phyloP scores from a whole-genome alignment of 2,888 invertebrate species.

The Dolomedes plantarius region DNA sequence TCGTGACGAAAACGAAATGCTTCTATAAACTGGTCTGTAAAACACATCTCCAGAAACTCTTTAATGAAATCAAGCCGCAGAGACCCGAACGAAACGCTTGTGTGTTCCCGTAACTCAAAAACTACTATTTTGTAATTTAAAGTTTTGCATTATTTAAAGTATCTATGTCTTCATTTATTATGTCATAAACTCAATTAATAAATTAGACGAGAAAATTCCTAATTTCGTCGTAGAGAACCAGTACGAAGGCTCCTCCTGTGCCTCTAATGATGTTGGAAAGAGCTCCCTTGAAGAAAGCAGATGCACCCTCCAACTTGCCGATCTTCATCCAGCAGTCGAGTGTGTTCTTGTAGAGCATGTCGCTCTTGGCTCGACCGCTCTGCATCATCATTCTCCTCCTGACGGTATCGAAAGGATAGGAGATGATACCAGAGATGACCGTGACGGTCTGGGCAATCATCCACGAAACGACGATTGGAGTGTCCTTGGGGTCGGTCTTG shows the following conservation, averaged over 20 bases:
- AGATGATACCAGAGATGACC: conserved; percentile 79
- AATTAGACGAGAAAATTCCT: conserved; percentile 74
- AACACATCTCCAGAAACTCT: neutral
- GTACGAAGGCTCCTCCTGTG: conserved; percentile 78
- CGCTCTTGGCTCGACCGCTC: conserved; percentile 77
- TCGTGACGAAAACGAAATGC: neutral
- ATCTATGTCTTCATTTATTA: conserved; percentile 18
- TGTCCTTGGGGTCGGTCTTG: conserved; percentile 76
- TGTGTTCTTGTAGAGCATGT: conserved; percentile 78
- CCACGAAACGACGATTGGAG: conserved; percentile 77
- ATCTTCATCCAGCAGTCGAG: conserved; percentile 78
- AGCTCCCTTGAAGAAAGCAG: conserved; percentile 75
- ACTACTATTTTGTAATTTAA: conserved; percentile 41
- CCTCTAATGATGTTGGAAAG: conserved; percentile 77
- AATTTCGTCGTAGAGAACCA: conserved; percentile 78
- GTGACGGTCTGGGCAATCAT: conserved; percentile 77
- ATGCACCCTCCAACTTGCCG: conserved; percentile 76
- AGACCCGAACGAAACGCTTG: conserved; percentile 17
- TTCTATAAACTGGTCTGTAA: neutral
- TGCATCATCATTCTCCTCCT: conserved; percentile 81
- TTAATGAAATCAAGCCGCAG: neutral
- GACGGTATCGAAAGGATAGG: conserved; percentile 81
- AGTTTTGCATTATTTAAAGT: conserved; percentile 39
- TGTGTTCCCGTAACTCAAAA: conserved; percentile 40
- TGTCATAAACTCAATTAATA: neutral